Evolutionary conservation across 2,113 vertebrate genomes (phyloP).

Genomic region (Phyllostomus hastatus): DNA sequence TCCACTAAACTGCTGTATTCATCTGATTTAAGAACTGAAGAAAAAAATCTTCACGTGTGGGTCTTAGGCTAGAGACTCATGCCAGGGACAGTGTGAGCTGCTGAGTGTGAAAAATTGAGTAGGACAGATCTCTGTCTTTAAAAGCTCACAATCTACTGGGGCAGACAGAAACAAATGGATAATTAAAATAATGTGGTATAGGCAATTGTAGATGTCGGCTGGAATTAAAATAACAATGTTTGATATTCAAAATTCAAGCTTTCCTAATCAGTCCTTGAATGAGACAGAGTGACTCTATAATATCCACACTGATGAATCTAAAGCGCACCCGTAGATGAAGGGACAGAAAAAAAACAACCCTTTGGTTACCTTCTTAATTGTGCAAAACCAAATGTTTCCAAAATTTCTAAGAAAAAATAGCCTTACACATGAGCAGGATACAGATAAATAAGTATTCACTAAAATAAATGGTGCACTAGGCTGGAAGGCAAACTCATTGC

Average conservation of each 20-base stretch:
- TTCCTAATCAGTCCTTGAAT: background rate
- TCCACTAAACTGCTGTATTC: background rate
- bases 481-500: background rate
- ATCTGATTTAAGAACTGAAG: background rate
- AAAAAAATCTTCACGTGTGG: background rate
- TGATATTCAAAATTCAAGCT: conserved; percentile 39
- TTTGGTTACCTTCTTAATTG: background rate
- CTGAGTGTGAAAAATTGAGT: background rate
- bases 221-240: background rate
- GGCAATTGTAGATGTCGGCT: background rate
- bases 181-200: background rate
- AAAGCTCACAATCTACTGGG: background rate
- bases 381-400: conserved; percentile 14
- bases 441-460: background rate
- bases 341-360: background rate
- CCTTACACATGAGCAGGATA: background rate
- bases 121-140: background rate
- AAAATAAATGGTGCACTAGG: background rate
- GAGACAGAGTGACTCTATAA: background rate
- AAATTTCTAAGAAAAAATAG: conserved; percentile 10
- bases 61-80: background rate
- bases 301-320: background rate
- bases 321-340: background rate
- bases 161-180: background rate
- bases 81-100: background rate